phyloP scores from a whole-genome alignment of 2,797 vertebrate species.

The Steatocranus sp. region DNA sequence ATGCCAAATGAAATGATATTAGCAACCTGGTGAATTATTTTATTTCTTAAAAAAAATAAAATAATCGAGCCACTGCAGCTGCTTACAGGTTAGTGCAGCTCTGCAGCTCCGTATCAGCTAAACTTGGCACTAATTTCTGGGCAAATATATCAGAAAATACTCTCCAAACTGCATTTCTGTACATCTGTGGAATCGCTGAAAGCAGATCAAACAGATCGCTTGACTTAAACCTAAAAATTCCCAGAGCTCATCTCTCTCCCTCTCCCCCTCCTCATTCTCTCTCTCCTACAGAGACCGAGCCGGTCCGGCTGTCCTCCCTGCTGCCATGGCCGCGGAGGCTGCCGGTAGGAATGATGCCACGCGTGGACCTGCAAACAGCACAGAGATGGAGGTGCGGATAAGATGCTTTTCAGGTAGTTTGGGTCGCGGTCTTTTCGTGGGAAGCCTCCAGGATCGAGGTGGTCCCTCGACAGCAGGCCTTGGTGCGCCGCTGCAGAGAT shows the following conservation, averaged over 20 bases:
- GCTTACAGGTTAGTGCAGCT: neutral
- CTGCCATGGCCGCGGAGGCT: slow-evolving; percentile 65
- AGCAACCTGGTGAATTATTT: neutral
- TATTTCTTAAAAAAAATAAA: neutral
- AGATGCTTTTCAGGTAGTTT: neutral
- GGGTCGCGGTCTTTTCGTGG: neutral
- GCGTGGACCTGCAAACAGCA: slow-evolving; percentile 38
- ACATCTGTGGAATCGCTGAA: neutral
- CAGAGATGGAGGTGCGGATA: slow-evolving; percentile 70
- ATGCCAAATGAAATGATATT: fast-evolving
- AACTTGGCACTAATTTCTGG: neutral
- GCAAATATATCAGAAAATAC: neutral
- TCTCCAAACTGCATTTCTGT: neutral
- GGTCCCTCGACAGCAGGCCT: neutral
- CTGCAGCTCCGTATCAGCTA: neutral
- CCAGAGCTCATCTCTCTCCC: neutral
- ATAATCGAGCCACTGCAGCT: neutral
- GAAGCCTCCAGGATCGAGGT: neutral
- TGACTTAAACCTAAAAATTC: neutral
- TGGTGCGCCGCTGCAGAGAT: neutral
- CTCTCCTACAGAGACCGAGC: neutral
- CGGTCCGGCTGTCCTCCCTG: slow-evolving; percentile 5
- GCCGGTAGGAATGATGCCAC: slow-evolving; percentile 29
- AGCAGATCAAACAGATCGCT: neutral
- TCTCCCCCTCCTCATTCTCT: neutral